These are phyloP conservation scores for Zootoca vivipara DNA, from an alignment of 2,113 vertebrate species.

Conservation along the genomic window DNA sequence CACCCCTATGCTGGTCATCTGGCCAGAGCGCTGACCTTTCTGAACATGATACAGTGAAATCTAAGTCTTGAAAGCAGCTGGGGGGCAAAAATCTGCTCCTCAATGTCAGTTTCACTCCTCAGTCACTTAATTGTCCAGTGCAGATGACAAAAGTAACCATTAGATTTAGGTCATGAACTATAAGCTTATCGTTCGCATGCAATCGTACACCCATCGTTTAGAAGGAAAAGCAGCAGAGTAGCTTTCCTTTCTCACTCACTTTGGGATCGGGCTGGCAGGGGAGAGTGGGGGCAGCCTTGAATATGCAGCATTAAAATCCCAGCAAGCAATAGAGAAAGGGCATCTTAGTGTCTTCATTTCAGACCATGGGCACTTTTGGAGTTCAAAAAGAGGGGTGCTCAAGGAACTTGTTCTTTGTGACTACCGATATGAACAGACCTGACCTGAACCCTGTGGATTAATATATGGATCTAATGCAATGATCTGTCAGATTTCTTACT, in stretches of 20 bases:
- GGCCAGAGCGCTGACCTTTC: constrained; percentile 81
- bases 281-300: not conserved
- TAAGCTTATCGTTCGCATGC: constrained; percentile 61
- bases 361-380: accelerated
- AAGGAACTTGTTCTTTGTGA: not conserved
- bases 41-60: constrained; percentile 84
- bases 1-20: constrained; percentile 80
- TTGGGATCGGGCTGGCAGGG: constrained; percentile 33
- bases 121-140: constrained; percentile 78
- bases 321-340: constrained; percentile 8
- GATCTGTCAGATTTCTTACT: not conserved
- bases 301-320: not conserved
- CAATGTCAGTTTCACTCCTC: constrained; percentile 74
- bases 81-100: constrained; percentile 84
- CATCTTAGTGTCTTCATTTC: not conserved
- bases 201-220: constrained; percentile 58
- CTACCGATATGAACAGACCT: not conserved
- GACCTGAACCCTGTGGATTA: not conserved
- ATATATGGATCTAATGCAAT: not conserved
- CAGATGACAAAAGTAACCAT: constrained; percentile 77
- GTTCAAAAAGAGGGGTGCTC: not conserved
- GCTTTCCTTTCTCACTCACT: constrained; percentile 26
- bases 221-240: constrained; percentile 43
- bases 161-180: constrained; percentile 78
- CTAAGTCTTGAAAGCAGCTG: constrained; percentile 80